Evolutionary conservation across 2,888 invertebrate species (phyloP).

Genomic region (Oscheius sp.): DNA sequence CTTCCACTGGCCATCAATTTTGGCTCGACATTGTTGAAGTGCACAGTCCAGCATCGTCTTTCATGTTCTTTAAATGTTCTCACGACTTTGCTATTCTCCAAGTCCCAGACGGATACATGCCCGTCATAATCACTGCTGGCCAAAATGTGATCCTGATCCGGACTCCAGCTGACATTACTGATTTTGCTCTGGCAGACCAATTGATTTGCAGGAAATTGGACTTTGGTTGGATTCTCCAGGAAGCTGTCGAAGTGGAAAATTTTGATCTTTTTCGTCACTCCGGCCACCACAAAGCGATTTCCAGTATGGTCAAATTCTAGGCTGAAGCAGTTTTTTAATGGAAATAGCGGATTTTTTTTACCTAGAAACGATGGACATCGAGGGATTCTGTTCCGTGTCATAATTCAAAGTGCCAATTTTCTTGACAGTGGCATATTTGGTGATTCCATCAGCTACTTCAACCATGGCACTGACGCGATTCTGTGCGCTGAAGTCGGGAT

Average conservation of each 20-base stretch:
- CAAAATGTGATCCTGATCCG: conserved; percentile 83
- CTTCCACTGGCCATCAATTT: conserved; percentile 90
- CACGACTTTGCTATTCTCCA: conserved; percentile 76
- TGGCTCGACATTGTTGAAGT: conserved; percentile 91
- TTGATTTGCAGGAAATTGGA: conserved; percentile 91
- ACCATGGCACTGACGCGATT: conserved; percentile 4
- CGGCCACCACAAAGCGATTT: conserved; percentile 94
- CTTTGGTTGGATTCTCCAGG: conserved; percentile 80
- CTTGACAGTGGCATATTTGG: conserved; percentile 83
- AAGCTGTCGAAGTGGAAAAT: conserved; percentile 86
- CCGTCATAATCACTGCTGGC: conserved; percentile 95
- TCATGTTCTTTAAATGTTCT: conserved; percentile 85
- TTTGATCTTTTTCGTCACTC: conserved; percentile 92
- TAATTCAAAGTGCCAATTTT: conserved; percentile 89
- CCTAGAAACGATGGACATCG: conserved; percentile 78
- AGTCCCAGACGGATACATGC: conserved; percentile 92
- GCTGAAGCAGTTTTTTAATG: conserved; percentile 75
- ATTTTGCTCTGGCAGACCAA: conserved; percentile 91
- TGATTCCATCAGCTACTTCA: conserved; percentile 86
- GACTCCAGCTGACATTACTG: conserved; percentile 91
- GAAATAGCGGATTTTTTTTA: conserved; percentile 46
- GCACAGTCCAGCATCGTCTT: conserved; percentile 94
- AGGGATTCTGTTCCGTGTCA: conserved; percentile 86
- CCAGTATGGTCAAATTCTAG: conserved; percentile 96
- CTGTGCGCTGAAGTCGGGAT: not conserved